phyloP scores from a whole-genome alignment of 2,797 vertebrate species.

The Cetoscarus ocellatus region DNA sequence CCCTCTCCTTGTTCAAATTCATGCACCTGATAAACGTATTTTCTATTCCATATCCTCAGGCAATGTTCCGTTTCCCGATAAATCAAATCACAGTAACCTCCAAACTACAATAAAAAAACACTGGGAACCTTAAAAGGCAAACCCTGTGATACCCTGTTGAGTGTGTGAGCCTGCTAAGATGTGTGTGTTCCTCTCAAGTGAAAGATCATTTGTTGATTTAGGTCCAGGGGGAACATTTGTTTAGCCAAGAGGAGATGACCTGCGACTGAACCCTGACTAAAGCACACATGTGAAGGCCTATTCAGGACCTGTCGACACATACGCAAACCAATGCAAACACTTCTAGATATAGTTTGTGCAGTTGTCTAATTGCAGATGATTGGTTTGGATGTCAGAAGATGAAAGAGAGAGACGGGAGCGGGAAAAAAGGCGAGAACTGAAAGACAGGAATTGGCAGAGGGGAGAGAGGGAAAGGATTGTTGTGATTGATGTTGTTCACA shows the following conservation, averaged over 20 bases:
- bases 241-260: conserved; percentile 72
- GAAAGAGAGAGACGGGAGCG: conserved; percentile 36
- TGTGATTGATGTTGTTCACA: conserved; percentile 47
- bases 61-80: conserved; percentile 59
- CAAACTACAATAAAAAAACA: conserved; percentile 49
- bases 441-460: conserved; percentile 52
- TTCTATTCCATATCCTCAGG: conserved; percentile 72
- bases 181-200: conserved; percentile 32
- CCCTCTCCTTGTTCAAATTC: conserved; percentile 59
- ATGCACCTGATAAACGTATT: conserved; percentile 68
- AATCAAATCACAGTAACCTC: conserved; percentile 71
- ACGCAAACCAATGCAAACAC: conserved; percentile 52
- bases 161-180: conserved; percentile 7
- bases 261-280: conserved; percentile 67
- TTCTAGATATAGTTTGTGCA: conserved; percentile 64
- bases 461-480: conserved; percentile 28
- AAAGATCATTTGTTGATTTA: conserved; percentile 73
- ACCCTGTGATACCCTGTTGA: conserved; percentile 17
- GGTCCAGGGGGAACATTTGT: conserved; percentile 60
- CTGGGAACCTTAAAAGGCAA: conserved; percentile 54
- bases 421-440: conserved; percentile 36
- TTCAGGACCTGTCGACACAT: conserved; percentile 66
- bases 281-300: conserved; percentile 51
- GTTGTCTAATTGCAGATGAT: conserved; percentile 81
- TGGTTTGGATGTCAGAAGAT: conserved; percentile 50